Evolutionary conservation across 53 echinoderm and acorn worm species (phyloP), one percentile per base, ranked within the genome.

Genomic region (Henricia sp.): DNA sequence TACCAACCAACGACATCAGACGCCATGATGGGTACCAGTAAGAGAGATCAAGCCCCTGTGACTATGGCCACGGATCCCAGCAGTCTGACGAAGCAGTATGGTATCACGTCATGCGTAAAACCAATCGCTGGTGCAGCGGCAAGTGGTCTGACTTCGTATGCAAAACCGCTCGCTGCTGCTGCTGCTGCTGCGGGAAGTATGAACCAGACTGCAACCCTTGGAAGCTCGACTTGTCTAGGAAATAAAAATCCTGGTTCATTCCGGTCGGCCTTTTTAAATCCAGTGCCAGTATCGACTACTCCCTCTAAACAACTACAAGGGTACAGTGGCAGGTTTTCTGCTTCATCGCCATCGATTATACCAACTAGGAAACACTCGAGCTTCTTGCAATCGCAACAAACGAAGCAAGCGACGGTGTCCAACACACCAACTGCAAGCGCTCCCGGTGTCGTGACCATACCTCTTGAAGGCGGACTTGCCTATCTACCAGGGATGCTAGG

Each of bases 361-460:
- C 43, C 62, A 3, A 58, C 43, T 58, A 56, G 40, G 40, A 76
- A 23, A 41, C 76, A 55, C 41, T 26, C 76, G 24, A 52, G n/a
- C 63, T 48, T 64, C 14, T 50, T 64, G 9, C 52, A 63, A 58
- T 30, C 27, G 38, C 24, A 19, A 24, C 75, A 57, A 23, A 23
- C 33, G 30, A 42, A 30, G 25, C 17, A 77, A 28, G 44, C 6
- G 80, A 33, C 1, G 50, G 43, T 32, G 12, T 32, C 42, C 23
- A 6, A 48, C 6, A 8, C 30, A 17, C 24, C 44, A n/a, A 20
- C 34, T 21, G 26, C 29, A 32, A 9, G 63, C 4, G 48, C 63
- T 24, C 63, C 62, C 0, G 39, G 63, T 32, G 20, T 80, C 12
- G 62, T 63, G 12, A 63, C 80, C 63, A 46, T 80, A 5, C 80